Conservation (phyloP, 2,888 invertebrate species). For the Salpingus planirostris region DNA sequence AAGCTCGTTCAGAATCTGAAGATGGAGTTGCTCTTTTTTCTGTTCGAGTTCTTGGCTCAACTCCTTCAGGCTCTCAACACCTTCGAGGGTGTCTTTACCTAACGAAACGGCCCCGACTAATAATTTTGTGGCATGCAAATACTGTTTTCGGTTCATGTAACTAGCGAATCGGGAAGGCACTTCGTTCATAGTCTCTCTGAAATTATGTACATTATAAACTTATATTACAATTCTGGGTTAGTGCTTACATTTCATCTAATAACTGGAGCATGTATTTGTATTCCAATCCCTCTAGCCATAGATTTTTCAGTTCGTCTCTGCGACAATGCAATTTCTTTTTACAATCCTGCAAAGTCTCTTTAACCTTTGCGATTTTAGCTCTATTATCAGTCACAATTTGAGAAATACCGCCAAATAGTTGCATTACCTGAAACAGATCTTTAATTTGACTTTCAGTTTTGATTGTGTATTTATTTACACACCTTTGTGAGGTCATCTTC, state of each 20-base stretch:
- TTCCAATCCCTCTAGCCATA: slow-evolving; percentile 95
- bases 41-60: slow-evolving; percentile 65
- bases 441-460: no score
- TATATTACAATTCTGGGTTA: background rate
- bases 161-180: slow-evolving; percentile 60
- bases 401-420: slow-evolving; percentile 69
- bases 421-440: slow-evolving; percentile 43
- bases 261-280: slow-evolving; percentile 85
- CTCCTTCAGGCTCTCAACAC: slow-evolving; percentile 77
- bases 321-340: slow-evolving; percentile 80
- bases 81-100: slow-evolving; percentile 64
- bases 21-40: slow-evolving; percentile 59
- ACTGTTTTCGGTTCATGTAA: slow-evolving; percentile 64
- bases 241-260: slow-evolving; percentile 77
- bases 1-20: slow-evolving; percentile 61
- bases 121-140: slow-evolving; percentile 76
- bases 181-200: slow-evolving; percentile 65
- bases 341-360: slow-evolving; percentile 74
- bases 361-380: slow-evolving; percentile 66
- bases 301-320: slow-evolving; percentile 82
- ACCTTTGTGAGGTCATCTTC: slow-evolving; percentile 81
- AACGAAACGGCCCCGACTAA: slow-evolving; percentile 61
- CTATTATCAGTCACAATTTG: slow-evolving; percentile 67
- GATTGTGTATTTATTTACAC: no score
- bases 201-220: slow-evolving; percentile 15